phyloP scores from a whole-genome alignment of 2,113 vertebrate genomes.

The Thamnaconus septentrionalis region DNA sequence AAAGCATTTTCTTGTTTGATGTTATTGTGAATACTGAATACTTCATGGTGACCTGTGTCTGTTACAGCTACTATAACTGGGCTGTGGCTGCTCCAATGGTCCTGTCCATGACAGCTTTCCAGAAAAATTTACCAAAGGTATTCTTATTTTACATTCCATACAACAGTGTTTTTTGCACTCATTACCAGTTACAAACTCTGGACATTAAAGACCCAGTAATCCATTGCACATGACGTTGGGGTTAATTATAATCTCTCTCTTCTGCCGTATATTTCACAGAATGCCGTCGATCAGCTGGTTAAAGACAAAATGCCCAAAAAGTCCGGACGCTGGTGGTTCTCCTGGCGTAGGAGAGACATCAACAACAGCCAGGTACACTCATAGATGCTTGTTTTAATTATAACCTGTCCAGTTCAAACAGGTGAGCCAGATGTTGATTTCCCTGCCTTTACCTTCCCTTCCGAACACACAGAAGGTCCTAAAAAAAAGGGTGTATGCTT shows the following conservation, averaged over 20 bases:
- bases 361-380: slow-evolving; percentile 63
- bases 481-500: too few species aligned
- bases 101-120: slow-evolving; percentile 89
- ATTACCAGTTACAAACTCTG: background rate
- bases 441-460: background rate
- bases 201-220: background rate
- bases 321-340: slow-evolving; percentile 91
- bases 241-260: background rate
- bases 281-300: slow-evolving; percentile 79
- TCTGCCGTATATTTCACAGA: slow-evolving; percentile 64
- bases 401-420: background rate
- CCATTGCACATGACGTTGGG: background rate
- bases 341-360: slow-evolving; percentile 85
- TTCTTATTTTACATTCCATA: background rate
- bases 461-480: too few species aligned
- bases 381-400: background rate
- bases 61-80: slow-evolving; percentile 92
- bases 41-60: slow-evolving; percentile 5
- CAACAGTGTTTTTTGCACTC: background rate
- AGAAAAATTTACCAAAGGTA: slow-evolving; percentile 91
- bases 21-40: background rate
- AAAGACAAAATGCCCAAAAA: slow-evolving; percentile 93
- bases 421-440: background rate
- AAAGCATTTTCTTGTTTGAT: background rate
- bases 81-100: slow-evolving; percentile 93